Base-by-base conservation (phyloP, 2,113 vertebrate species). In the Daubentonia madagascariensis region DNA sequence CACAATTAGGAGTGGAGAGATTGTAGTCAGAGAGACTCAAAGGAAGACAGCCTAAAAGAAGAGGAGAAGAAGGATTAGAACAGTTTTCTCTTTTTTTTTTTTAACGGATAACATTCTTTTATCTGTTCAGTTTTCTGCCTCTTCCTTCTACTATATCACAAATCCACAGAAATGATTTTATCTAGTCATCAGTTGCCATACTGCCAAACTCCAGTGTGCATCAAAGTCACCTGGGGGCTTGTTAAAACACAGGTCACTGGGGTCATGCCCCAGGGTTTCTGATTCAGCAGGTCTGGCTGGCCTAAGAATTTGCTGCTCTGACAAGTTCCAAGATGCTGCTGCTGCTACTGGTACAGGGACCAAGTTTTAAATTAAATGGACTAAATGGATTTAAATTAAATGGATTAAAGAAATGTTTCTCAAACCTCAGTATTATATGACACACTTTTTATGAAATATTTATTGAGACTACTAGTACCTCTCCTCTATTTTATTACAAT, bases 401-500 rank as follows among this genome's bases (percentile, higher is more conserved):
- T 52, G 20, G 17, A 95, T 75, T 95, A 90, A 85, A 91, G 45
- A 80, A 80, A 17, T 81, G 1, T 76, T 93, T 91, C 65, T 78
- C 63, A 96, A 83, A 80, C 8, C 43, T 92, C 35, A 79, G 48
- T 50, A 86, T 90, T 67, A 91, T 37, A 79, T 28, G 40, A 23
- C 43, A 23, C 7, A 8, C 11, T 90, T 96, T 95, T 72, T 92
- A 73, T 80, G n/a, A 84, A 96, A 72, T 85, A 80, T 37, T 14
- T 90, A 80, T 14, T 92, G 30, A 92, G 20, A 76, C 45, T 35
- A 94, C 45, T 18, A 87, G 79, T 52, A 57, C 14, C 5, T 93
- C n/a, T 10, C 80, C 10, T 80, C 83, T 59, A 18, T 91, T 86
- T 93, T 96, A 94, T 91, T 91, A 52, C 23, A 85, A n/a, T 89